A percentile compares a stretch with the other conserved stretches of the same genome.
phyloP scores from a whole-genome alignment of 92 coral and sea anemone genomes.

The Epizoanthus illoricatus region DNA sequence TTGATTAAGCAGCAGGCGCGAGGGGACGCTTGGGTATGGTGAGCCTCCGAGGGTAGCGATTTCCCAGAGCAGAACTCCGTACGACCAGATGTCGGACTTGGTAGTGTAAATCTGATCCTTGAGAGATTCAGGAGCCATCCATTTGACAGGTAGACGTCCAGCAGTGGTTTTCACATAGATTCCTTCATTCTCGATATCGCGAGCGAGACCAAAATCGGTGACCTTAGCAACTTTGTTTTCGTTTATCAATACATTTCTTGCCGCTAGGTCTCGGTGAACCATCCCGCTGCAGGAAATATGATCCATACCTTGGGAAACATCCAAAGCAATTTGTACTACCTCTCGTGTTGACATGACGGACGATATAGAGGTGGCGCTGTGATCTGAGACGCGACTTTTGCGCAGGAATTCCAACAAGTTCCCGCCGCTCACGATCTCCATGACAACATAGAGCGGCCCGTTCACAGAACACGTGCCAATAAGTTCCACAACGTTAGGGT shows the following conservation, averaged over 20 bases:
- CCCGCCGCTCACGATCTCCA: conserved; percentile 37
- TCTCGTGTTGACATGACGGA: conserved; percentile 32
- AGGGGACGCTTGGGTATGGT: conserved; percentile 81
- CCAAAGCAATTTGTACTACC: conserved; percentile 15
- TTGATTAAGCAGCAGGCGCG: conserved; percentile 65
- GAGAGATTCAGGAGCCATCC: conserved; percentile 85
- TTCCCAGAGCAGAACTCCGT: conserved; percentile 85
- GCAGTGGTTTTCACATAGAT: conserved; percentile 23
- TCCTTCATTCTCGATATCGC: conserved; percentile 25
- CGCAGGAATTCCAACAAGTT: conserved; percentile 24
- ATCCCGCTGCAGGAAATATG: conserved; percentile 25
- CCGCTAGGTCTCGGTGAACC: conserved; percentile 38
- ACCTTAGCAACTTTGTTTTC: conserved; percentile 29
- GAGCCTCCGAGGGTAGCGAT: conserved; percentile 82
- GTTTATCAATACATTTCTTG: conserved; percentile 22
- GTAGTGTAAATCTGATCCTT: conserved; percentile 73
- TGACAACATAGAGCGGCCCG: conserved; percentile 40
- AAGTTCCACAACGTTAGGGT: conserved; percentile 34
- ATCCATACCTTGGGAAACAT: conserved; percentile 23
- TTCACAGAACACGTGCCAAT: conserved; percentile 33
- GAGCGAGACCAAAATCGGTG: conserved; percentile 40
- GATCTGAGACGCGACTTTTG: conserved; percentile 21
- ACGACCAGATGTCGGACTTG: conserved; percentile 86
- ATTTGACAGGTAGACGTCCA: conserved; percentile 72
- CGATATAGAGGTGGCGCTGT: conserved; percentile 19